phyloP scores from a whole-genome alignment of 2,888 invertebrate species.

The Barypeithes pellucidus region DNA sequence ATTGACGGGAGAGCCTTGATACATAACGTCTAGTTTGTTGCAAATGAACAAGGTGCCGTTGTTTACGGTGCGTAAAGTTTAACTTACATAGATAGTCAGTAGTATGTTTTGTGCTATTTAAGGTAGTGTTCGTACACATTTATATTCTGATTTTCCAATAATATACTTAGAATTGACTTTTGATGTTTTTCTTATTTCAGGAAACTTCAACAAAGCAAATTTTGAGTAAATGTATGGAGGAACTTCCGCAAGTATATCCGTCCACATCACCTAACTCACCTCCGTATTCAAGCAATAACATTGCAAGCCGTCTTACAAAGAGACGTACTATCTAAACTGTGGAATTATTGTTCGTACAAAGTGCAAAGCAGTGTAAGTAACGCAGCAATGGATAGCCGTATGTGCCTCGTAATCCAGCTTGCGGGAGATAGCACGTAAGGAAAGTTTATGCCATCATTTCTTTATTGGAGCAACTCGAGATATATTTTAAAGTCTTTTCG shows the following conservation, averaged over 20 bases:
- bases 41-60: no score
- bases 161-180: background rate
- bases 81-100: no score
- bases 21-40: no score
- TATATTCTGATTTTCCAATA: no score
- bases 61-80: no score
- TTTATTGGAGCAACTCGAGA: background rate
- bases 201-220: background rate
- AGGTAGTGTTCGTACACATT: no score
- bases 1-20: no score
- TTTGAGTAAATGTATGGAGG: background rate
- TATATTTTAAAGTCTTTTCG: no score
- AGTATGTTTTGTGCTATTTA: no score
- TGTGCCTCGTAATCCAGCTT: conserved; percentile 47
- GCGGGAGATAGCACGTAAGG: conserved; percentile 17
- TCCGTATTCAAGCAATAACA: conserved; percentile 41
- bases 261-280: conserved; percentile 41
- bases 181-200: background rate
- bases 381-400: conserved; percentile 51
- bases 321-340: conserved; percentile 59
- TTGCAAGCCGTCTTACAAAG: conserved; percentile 49
- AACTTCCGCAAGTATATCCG: conserved; percentile 36
- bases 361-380: conserved; percentile 68
- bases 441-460: conserved; percentile 1
- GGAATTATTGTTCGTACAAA: conserved; percentile 66